Evolutionary conservation across 30 jellyfish, hydroid and myxozoan genomes (phyloP), one percentile per base, ranked within the genome.

Genomic region (Chrysaora quinquecirrha): DNA sequence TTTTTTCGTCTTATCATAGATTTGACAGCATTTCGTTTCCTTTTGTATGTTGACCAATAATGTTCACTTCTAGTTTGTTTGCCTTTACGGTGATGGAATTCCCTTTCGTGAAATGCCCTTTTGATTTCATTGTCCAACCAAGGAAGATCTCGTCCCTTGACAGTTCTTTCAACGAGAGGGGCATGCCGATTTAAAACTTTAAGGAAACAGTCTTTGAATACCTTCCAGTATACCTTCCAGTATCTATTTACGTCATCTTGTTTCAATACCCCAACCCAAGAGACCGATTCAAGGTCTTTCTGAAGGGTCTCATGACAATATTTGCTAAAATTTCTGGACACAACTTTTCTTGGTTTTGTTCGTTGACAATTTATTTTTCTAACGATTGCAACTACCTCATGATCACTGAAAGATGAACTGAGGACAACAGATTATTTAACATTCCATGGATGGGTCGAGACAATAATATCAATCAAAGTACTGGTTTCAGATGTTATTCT

Each of bases 381-480:
- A 24, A 62, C 32, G 62, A 72, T 46, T 10, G 80, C 93, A 61
- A 75, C 80, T 63, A 78, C 52, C 21, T 48, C 78, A 50, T 76
- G 96, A 72, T 85, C 93, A 66, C 96, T 86, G 56, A 86, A 56
- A 70, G 96, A 77, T 50, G 86, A 83, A 58, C 80, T 38, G 71
- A 83, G 80, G 66, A 69, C 86, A 83, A 71, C 80, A 77, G 86
- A 68, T 83, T 80, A 83, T 77, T 83, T 71, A 70, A 49, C 78
- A 83, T 83, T 12, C 32, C 66, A 80, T 20, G 83, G 91, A 76
- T 67, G 75, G 83, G 91, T 46, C 67, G 91, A 52, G 52, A 84
- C 71, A 75, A 75, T 80, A 2, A 24, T 27, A 24, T 64, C 52
- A 64, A 64, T 64, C 76, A 64, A 32, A 56, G 76, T 64, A 32